A percentile compares a stretch with the other conserved stretches of the same genome.
Evolutionary conservation across 2,113 vertebrate species (phyloP).

Genomic region (Dicaeum eximium): DNA sequence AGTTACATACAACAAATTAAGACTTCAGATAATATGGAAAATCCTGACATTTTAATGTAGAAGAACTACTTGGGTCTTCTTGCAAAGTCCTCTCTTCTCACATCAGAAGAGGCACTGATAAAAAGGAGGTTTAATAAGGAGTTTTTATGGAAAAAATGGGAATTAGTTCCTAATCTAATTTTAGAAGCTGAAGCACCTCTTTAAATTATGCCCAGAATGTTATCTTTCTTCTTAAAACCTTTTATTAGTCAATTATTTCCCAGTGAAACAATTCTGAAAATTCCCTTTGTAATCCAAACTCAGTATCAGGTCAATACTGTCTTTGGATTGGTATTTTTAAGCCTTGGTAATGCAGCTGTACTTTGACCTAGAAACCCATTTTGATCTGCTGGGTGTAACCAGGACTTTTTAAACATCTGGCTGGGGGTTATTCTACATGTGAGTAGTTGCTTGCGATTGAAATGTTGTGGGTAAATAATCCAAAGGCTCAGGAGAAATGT

Average conservation of each 20-base stretch:
- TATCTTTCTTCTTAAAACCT: background rate
- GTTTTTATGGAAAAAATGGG: background rate
- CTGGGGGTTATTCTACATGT: background rate
- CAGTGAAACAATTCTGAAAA: background rate
- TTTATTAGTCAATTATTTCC: background rate
- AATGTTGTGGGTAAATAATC: background rate
- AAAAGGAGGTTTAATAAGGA: background rate
- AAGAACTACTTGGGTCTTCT: background rate
- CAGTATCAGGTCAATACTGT: background rate
- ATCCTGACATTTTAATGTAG: background rate
- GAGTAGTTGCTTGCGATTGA: background rate
- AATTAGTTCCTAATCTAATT: background rate
- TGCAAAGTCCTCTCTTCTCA: background rate
- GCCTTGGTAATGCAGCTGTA: background rate
- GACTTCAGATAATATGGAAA: background rate
- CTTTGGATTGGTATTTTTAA: conserved; percentile 4
- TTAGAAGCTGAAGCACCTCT: background rate
- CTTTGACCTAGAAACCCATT: conserved; percentile 22
- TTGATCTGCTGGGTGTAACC: background rate
- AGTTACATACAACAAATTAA: background rate
- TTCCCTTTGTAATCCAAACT: background rate
- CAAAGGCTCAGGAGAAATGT: background rate
- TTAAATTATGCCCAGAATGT: background rate
- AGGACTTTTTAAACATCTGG: background rate
- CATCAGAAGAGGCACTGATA: background rate